Percentiles rank a stretch among this genome's conserved stretches.
Evolutionary conservation across 2,888 invertebrate genomes (phyloP).

Genomic region (Machimus atricapillus): DNA sequence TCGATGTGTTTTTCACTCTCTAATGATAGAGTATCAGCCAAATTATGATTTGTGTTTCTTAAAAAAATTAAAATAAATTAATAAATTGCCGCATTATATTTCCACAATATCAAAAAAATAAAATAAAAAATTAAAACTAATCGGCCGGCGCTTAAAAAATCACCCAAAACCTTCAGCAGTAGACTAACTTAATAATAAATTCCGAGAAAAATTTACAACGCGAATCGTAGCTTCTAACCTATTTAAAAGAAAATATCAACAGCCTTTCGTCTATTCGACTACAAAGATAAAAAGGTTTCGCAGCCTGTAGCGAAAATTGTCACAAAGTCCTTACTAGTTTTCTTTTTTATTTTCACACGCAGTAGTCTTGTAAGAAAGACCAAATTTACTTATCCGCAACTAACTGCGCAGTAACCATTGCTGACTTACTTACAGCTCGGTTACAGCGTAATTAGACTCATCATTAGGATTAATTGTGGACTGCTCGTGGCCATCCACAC

Average conservation of each 20-base stretch:
- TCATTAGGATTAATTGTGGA: constrained; percentile 57
- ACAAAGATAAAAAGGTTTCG: constrained; percentile 31
- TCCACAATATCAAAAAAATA: background rate
- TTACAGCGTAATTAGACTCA: constrained; percentile 63
- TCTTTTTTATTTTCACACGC: background rate
- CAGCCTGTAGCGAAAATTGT: constrained; percentile 40
- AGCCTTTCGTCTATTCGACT: constrained; percentile 32
- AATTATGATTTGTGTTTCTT: too few relatives aligned
- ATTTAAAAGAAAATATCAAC: constrained; percentile 25
- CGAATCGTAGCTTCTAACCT: constrained; percentile 22
- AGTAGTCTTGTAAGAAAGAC: background rate
- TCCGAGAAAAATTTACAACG: constrained; percentile 22
- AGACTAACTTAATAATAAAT: background rate
- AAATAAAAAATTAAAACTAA: background rate
- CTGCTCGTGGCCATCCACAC: constrained; percentile 35
- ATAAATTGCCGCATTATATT: too few relatives aligned
- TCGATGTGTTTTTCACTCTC: too few relatives aligned
- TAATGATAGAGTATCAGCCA: too few relatives aligned
- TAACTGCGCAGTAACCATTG: background rate
- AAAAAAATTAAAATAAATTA: too few relatives aligned
- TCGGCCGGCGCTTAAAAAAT: background rate
- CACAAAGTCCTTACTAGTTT: background rate
- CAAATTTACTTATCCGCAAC: background rate
- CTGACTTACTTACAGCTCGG: constrained; percentile 60
- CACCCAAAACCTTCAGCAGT: background rate